phyloP scores from a whole-genome alignment of 2,888 invertebrate species.

The Tenthredo scrophulariae region DNA sequence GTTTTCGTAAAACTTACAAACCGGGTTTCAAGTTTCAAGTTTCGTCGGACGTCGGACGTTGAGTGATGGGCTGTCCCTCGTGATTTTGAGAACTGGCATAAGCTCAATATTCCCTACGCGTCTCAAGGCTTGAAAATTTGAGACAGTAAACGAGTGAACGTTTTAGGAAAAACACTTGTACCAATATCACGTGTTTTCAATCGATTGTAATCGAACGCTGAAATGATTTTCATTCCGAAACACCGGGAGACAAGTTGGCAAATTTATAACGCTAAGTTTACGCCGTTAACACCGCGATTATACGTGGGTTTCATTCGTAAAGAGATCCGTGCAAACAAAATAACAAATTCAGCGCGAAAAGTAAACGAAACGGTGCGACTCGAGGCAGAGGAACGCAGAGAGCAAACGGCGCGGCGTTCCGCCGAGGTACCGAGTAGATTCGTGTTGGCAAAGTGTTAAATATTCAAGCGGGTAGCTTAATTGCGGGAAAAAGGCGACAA shows the following conservation, averaged over 20 bases:
- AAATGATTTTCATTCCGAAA: background rate
- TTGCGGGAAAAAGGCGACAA: slow-evolving; percentile 64
- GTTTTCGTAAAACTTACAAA: slow-evolving; percentile 45
- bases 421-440: slow-evolving; percentile 36
- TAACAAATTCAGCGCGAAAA: slow-evolving; percentile 48
- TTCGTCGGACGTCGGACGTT: slow-evolving; percentile 30
- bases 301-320: slow-evolving; percentile 40
- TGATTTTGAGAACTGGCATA: slow-evolving; percentile 37
- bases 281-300: slow-evolving; percentile 26
- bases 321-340: slow-evolving; percentile 48
- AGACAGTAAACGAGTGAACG: background rate
- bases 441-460: slow-evolving; percentile 63
- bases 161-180: background rate
- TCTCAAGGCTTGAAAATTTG: background rate
- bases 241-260: background rate
- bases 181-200: background rate
- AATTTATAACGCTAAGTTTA: slow-evolving; percentile 12
- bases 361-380: slow-evolving; percentile 36
- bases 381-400: slow-evolving; percentile 16
- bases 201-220: background rate
- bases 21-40: slow-evolving; percentile 35
- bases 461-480: slow-evolving; percentile 67
- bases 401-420: background rate
- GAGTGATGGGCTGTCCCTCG: slow-evolving; percentile 50
- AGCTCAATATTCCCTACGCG: background rate